phyloP scores from a whole-genome alignment of 2,113 vertebrate species.

The Emydocephalus ijimae region DNA sequence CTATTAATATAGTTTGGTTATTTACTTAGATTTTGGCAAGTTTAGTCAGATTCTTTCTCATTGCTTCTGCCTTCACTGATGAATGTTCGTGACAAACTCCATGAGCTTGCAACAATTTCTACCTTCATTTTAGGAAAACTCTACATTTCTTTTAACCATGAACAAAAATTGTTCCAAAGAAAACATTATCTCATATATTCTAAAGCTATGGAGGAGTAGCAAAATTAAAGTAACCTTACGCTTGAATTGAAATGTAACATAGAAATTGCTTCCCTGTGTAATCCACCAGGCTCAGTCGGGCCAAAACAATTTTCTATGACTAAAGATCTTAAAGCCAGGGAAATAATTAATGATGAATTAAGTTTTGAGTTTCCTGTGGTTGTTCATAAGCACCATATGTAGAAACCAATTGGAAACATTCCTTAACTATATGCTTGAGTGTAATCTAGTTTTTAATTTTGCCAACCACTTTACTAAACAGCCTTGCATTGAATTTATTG shows the following conservation, averaged over 20 bases:
- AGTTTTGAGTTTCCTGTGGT: slow-evolving; percentile 66
- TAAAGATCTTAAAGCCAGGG: slow-evolving; percentile 66
- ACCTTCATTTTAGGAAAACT: slow-evolving; percentile 43
- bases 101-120: slow-evolving; percentile 46
- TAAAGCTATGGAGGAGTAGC: slow-evolving; percentile 45
- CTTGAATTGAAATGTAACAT: slow-evolving; percentile 59
- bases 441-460: slow-evolving; percentile 28
- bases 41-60: slow-evolving; percentile 7
- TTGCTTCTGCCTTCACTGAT: slow-evolving; percentile 53
- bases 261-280: slow-evolving; percentile 48
- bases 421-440: slow-evolving; percentile 43
- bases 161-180: slow-evolving; percentile 58
- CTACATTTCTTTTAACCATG: slow-evolving; percentile 58
- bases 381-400: slow-evolving; percentile 76
- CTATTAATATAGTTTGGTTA: background rate
- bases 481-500: slow-evolving; percentile 12
- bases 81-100: slow-evolving; percentile 49
- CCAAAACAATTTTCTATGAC: slow-evolving; percentile 68
- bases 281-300: slow-evolving; percentile 60
- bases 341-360: slow-evolving; percentile 71
- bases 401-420: slow-evolving; percentile 59
- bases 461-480: slow-evolving; percentile 34
- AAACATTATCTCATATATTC: slow-evolving; percentile 61
- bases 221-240: slow-evolving; percentile 51
- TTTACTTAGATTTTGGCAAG: slow-evolving; percentile 36